phyloP scores from a whole-genome alignment of 2,797 vertebrate species.

The Labeo calbasu region DNA sequence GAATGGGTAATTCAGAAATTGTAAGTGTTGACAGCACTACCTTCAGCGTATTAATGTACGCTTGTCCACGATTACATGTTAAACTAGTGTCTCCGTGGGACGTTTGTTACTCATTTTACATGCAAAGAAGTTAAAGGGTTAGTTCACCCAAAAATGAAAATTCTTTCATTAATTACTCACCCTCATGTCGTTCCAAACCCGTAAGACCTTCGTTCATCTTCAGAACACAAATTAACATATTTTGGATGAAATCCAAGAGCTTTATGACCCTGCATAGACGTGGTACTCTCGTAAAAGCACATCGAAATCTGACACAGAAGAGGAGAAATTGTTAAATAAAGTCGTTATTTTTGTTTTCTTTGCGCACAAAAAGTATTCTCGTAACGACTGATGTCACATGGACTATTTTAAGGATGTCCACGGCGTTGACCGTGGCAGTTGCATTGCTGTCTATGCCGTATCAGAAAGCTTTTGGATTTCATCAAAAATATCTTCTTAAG shows the following conservation, averaged over 20 bases:
- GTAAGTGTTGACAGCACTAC: neutral
- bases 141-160: neutral
- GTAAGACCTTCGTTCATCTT: neutral
- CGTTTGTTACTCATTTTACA: neutral
- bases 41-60: neutral
- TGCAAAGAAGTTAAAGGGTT: neutral
- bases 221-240: too few relatives aligned
- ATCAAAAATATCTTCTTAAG: neutral
- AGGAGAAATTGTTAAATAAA: neutral
- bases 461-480: neutral
- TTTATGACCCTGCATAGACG: too few relatives aligned
- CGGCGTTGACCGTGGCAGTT: neutral
- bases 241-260: too few relatives aligned
- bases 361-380: neutral
- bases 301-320: too few relatives aligned
- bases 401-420: neutral
- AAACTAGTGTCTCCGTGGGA: neutral
- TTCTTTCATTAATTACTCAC: neutral
- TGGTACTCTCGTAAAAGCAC: too few relatives aligned
- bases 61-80: neutral
- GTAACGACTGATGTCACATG: too few relatives aligned
- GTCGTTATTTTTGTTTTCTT: neutral
- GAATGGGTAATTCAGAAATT: neutral
- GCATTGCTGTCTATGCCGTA: neutral
- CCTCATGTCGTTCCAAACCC: too few relatives aligned